These are phyloP conservation scores for Diaperis boleti DNA, from an alignment of 2,888 invertebrate genomes.

Conservation along the genomic window DNA sequence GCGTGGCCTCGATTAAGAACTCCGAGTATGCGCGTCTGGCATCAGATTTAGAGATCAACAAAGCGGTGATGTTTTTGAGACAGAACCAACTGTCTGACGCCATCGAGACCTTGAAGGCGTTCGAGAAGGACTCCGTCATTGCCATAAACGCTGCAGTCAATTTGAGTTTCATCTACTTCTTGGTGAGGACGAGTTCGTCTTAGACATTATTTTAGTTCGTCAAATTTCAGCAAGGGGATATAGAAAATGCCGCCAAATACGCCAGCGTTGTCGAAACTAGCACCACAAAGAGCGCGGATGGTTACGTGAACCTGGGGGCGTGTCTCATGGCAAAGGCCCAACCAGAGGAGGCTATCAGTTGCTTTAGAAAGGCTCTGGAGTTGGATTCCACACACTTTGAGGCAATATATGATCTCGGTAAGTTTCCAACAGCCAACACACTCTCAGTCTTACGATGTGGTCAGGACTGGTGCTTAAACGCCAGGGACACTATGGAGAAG, in stretches of 20 bases:
- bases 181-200: constrained; percentile 68
- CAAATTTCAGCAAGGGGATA: constrained; percentile 83
- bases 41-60: constrained; percentile 91
- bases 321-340: constrained; percentile 79
- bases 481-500: constrained; percentile 77
- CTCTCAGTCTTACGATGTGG: too few relatives aligned
- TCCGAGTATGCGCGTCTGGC: constrained; percentile 88
- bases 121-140: constrained; percentile 87
- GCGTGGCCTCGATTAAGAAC: constrained; percentile 92
- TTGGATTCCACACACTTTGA: constrained; percentile 87
- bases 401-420: constrained; percentile 85
- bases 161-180: constrained; percentile 84
- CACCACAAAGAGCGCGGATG: constrained; percentile 84
- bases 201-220: constrained; percentile 40
- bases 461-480: constrained; percentile 79
- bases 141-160: constrained; percentile 89
- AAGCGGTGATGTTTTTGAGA: constrained; percentile 86
- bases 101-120: constrained; percentile 85
- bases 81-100: constrained; percentile 85
- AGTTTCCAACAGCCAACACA: too few relatives aligned
- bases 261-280: constrained; percentile 80
- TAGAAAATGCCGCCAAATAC: constrained; percentile 81
- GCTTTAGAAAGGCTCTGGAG: constrained; percentile 81
- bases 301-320: constrained; percentile 88
- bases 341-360: constrained; percentile 77